Percentiles rank a stretch among this genome's conserved stretches.
phyloP scores from a whole-genome alignment of 2,113 vertebrate species.

The Pelecanoides urinatrix region DNA sequence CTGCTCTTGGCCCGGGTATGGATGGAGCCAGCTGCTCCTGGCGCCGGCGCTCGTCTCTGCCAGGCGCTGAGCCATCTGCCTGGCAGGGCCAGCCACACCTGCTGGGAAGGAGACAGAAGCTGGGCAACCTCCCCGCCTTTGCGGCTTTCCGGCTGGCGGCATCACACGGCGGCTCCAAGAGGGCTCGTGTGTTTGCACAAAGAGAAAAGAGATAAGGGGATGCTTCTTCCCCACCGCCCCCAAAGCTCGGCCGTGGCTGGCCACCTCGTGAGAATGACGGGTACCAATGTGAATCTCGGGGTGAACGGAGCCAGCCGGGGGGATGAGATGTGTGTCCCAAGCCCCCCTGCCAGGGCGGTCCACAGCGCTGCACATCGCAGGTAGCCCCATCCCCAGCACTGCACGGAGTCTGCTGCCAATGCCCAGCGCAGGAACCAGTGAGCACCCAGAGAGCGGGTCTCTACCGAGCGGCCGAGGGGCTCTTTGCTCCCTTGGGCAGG shows the following conservation, averaged over 20 bases:
- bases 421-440: rapidly evolving
- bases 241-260: rapidly evolving
- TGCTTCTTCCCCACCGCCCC: neutral
- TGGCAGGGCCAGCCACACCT: constrained; percentile 62
- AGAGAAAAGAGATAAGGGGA: neutral
- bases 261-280: neutral
- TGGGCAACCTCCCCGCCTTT: constrained; percentile 52
- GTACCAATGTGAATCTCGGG: rapidly evolving
- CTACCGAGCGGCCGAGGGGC: rapidly evolving
- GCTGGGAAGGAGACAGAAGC: constrained; percentile 66
- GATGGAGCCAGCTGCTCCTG: constrained; percentile 60
- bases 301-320: rapidly evolving
- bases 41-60: constrained; percentile 28
- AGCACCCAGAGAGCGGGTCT: neutral
- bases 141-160: constrained; percentile 57
- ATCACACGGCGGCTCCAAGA: constrained; percentile 61
- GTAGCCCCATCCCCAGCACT: neutral
- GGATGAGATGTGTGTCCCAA: neutral
- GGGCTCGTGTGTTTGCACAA: constrained; percentile 75
- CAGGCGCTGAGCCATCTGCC: constrained; percentile 65
- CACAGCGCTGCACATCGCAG: neutral
- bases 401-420: rapidly evolving
- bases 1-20: neutral
- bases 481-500: neutral
- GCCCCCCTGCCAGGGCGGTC: neutral